Evolutionary conservation across 2,113 vertebrate species (phyloP).

Genomic region (Merops nubicus): DNA sequence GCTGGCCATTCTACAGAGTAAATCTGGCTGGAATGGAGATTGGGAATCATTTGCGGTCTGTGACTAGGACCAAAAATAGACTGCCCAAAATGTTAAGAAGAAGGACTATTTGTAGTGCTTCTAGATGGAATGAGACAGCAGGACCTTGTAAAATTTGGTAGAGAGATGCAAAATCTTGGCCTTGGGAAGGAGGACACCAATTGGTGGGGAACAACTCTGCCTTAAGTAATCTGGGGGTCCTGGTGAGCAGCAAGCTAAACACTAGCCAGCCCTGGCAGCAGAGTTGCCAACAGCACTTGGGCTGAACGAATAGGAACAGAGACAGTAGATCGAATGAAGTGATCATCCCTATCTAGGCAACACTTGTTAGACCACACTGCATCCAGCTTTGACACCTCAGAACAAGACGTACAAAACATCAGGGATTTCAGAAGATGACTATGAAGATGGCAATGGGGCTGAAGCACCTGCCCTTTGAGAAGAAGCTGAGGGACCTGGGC

Average conservation of each 20-base stretch:
- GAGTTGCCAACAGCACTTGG: background rate
- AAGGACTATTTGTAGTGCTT: background rate
- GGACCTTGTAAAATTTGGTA: background rate
- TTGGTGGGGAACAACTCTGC: background rate
- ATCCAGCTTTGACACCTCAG: background rate
- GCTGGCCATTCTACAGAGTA: background rate
- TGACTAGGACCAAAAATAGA: background rate
- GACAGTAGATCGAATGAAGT: background rate
- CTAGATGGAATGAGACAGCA: background rate
- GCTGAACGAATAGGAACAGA: background rate
- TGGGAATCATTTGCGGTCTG: accelerated
- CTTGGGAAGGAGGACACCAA: background rate
- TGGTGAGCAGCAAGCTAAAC: background rate
- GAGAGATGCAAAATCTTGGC: background rate
- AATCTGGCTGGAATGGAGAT: background rate
- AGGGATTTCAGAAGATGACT: accelerated
- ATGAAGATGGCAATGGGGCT: accelerated
- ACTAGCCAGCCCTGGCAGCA: background rate
- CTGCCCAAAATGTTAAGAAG: background rate
- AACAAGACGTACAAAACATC: background rate
- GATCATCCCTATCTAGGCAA: background rate
- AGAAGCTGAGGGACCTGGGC: background rate
- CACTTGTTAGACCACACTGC: background rate
- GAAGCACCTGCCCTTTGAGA: background rate
- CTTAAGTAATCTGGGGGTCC: accelerated